A percentile compares a stretch with the other conserved stretches of the same genome.
Evolutionary conservation across 2,797 vertebrate species (phyloP).

Genomic region (Oceanodroma leucorhoa): DNA sequence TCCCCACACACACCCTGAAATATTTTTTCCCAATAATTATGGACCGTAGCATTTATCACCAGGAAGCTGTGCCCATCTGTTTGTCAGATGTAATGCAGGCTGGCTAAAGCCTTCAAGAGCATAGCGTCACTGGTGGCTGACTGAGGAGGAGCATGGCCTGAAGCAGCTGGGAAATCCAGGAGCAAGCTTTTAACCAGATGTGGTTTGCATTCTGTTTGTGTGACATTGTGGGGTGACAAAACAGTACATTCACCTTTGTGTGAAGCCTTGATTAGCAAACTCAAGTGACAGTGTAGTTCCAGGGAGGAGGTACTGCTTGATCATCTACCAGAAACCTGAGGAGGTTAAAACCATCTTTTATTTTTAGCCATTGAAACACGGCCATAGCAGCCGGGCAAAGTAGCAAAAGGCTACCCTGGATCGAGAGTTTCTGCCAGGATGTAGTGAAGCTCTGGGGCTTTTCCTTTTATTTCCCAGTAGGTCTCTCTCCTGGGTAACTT

Average conservation of each 20-base stretch:
- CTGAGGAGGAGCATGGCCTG: not conserved
- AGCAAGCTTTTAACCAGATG: not conserved
- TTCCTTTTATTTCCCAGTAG: not conserved
- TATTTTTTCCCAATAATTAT: not conserved
- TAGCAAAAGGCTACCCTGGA: not conserved
- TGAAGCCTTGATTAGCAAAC: not conserved
- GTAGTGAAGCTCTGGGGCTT: not conserved
- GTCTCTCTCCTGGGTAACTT: not conserved
- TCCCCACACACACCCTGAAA: not conserved
- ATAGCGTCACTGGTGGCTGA: too few species aligned
- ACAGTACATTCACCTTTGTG: not conserved
- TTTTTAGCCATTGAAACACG: not conserved
- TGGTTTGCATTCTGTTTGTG: not conserved
- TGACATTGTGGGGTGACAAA: not conserved
- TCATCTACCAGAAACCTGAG: not conserved
- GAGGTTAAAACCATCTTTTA: not conserved
- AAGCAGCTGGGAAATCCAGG: not conserved
- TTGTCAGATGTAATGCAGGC: not conserved
- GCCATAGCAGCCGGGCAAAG: not conserved
- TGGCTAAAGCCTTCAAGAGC: not conserved
- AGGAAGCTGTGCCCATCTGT: not conserved
- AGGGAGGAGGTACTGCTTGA: not conserved
- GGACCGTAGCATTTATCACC: not conserved
- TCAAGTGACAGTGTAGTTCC: not conserved
- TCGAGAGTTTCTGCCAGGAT: not conserved